Evolutionary conservation across 2,888 invertebrate genomes (phyloP), one percentile per base, ranked within the genome.

Genomic region (Mesorhabditis spiculigera): DNA sequence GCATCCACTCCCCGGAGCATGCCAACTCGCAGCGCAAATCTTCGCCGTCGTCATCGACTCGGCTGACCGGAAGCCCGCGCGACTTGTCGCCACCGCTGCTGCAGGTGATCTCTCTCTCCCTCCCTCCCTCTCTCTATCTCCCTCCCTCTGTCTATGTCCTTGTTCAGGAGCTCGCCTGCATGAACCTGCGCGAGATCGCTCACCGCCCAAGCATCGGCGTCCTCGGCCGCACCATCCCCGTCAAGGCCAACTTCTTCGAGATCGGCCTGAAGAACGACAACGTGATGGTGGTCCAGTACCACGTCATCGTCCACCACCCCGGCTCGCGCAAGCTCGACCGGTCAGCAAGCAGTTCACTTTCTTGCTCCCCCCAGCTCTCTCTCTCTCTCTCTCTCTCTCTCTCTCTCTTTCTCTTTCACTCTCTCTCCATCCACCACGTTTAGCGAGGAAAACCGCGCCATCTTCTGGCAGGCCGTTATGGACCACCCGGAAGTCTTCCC

Each of bases 401-500:
- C 10, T 43, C 42, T 4, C 13, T 5, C 45, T 63, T 73, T 28
- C 28, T 28, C 28, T 28, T 28, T 28, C 28, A 28, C 28, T 28
- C 28, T 28, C 28, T 28, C 28, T 28, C 28, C 28, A 28, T 28
- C 28, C 28, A 28, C 28, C 28, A 28, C 28, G 28, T 82, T 62
- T 67, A 82, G 82, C 28, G 84, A 84, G 63, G 84, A 84, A 67
- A 75, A 75, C 66, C 80, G 82, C 5, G 69, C 73, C 45, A 81
- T 83, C 71, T 84, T 84, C 77, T 84, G 84, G 84, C 75, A 78
- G 66, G 76, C 74, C 6, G 80, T 84, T n/a, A 66, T 71, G 28
- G 78, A 78, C 66, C 68, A 78, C 65, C 78, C 77, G 8, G 44
- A 69, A 28, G 71, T 79, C 69, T 83, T 84, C 77, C 71, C 72